phyloP scores from a whole-genome alignment of 2,797 vertebrate genomes.

The Emydoidea blandingii region DNA sequence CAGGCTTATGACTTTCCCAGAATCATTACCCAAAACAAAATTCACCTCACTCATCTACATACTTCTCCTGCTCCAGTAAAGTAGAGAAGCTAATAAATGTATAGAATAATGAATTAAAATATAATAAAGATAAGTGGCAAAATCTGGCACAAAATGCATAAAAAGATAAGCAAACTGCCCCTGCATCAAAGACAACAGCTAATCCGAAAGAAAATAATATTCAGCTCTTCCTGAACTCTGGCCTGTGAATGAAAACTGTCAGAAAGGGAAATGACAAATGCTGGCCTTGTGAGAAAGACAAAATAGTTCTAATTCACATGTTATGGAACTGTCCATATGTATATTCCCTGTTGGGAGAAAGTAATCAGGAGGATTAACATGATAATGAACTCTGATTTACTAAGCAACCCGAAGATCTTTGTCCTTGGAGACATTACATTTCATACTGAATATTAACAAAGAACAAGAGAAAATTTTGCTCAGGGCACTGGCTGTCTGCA shows the following conservation, averaged over 20 bases:
- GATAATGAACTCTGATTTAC: conserved; percentile 38
- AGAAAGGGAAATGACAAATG: rapidly evolving
- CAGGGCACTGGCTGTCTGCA: rapidly evolving
- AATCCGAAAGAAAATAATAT: background rate
- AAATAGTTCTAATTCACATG: background rate
- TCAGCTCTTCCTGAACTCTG: rapidly evolving
- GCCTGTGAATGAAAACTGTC: background rate
- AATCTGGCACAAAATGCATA: background rate
- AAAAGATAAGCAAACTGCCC: rapidly evolving
- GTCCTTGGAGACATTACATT: background rate
- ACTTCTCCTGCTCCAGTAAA: rapidly evolving
- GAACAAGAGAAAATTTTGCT: background rate
- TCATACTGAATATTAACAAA: background rate
- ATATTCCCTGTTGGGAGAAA: background rate
- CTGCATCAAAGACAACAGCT: background rate
- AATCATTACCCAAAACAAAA: rapidly evolving
- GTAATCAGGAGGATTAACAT: conserved; percentile 11
- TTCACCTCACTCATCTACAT: rapidly evolving
- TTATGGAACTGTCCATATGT: background rate
- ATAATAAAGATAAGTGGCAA: background rate
- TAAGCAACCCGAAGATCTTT: background rate
- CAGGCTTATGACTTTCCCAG: rapidly evolving
- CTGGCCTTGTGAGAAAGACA: rapidly evolving
- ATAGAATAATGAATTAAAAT: background rate
- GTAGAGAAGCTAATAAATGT: rapidly evolving